Evolutionary conservation across 2,888 invertebrate genomes (phyloP), one percentile per base, ranked within the genome.

Genomic region (Caenorhabditis drosophilae): DNA sequence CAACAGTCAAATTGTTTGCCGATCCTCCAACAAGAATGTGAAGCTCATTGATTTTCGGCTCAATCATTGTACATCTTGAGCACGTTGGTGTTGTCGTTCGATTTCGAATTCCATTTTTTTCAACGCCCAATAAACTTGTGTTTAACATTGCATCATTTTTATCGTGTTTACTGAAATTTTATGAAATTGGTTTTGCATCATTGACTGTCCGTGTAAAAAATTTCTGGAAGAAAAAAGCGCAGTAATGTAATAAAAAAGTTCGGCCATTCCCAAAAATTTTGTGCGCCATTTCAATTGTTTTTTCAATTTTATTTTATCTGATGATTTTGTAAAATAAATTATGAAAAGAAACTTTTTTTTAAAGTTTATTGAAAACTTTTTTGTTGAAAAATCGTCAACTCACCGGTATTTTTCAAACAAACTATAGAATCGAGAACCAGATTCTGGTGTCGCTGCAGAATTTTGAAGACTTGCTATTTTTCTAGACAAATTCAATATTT

Each of bases 371-470:
- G n/a, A n/a, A n/a, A n/a, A n/a, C n/a, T n/a, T n/a, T n/a, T n/a
- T n/a, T n/a, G n/a, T n/a, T n/a, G n/a, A n/a, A n/a, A n/a, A n/a
- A n/a, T n/a, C n/a, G n/a, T 9, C 12, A 31, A 36, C 9, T 27
- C 27, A 74, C 74, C 68, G 68, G 40, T 75, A 73, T 44, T 67
- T 67, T 22, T 75, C 75, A n/a, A 71, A 67, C 16, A 73, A 41
- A 0, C 67, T 59, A 35, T 70, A 49, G 51, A 63, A 62, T 25
- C 31, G 38, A 12, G 38, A 38, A n/a, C n/a, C n/a, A 18, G 35
- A 44, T 51, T 57, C 55, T 45, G 58, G 12, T 36, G 40, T 16
- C 51, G 48, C 15, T 38, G 54, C 50, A n/a, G 31, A 16, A 18
- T 50, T 54, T 18, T 58, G 64, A 22, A 58, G 18, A 7, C 47